Conservation (phyloP, 2,113 vertebrate genomes). For the Apteryx owenii region DNA sequence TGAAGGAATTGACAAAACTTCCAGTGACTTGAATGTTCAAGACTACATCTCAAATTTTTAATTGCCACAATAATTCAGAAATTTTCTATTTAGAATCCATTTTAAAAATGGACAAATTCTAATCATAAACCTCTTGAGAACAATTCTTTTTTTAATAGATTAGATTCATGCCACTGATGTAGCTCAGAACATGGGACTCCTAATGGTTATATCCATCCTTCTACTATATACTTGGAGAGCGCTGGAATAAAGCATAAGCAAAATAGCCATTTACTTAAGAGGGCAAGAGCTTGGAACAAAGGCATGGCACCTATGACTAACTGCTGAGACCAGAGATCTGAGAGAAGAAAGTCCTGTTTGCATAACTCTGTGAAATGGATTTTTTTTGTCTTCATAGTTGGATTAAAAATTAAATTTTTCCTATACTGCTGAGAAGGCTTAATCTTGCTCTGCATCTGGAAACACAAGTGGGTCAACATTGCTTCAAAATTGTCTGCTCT, state of each 20-base stretch:
- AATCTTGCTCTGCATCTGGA: neutral
- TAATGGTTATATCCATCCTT: neutral
- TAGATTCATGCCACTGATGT: neutral
- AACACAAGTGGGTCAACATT: neutral
- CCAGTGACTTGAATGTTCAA: constrained; percentile 26
- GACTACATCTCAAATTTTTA: constrained; percentile 12
- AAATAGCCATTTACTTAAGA: neutral
- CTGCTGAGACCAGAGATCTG: neutral
- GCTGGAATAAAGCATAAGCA: neutral
- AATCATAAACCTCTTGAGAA: neutral
- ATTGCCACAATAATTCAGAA: constrained; percentile 41
- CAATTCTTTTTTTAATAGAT: neutral
- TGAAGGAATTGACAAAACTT: constrained; percentile 11
- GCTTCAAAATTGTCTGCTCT: neutral
- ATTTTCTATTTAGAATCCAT: neutral
- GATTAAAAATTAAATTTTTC: neutral
- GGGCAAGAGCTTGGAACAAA: neutral
- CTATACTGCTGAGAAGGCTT: neutral
- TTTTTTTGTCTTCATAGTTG: neutral
- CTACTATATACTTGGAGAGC: neutral
- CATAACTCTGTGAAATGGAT: neutral
- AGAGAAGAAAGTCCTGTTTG: neutral
- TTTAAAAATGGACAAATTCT: neutral
- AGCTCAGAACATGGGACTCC: fast-evolving
- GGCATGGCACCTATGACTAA: neutral